These are phyloP conservation scores for Homarus americanus DNA, from an alignment of 1,140 invertebrate species.

Conservation along the genomic window DNA sequence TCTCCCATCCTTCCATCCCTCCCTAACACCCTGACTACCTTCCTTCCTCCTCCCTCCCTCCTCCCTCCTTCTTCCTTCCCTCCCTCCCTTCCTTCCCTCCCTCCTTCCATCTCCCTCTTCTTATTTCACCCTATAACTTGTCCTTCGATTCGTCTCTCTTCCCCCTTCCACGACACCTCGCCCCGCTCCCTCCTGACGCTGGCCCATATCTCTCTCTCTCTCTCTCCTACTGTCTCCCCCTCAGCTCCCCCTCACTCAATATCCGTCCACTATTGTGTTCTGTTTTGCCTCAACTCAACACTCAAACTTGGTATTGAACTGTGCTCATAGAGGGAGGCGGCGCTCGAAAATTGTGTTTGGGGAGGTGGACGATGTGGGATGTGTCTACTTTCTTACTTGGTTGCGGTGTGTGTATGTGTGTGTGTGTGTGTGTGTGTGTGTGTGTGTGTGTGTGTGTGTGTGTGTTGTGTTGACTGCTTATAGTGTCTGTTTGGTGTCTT, in stretches of 20 bases:
- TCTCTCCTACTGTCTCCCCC: not conserved
- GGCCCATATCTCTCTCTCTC: conserved; percentile 1
- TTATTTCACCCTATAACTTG: not conserved
- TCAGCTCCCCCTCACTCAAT: not conserved
- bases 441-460: not conserved
- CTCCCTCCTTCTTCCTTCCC: too few relatives aligned
- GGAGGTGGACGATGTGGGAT: too few relatives aligned
- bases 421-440: not conserved
- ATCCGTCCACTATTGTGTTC: not conserved
- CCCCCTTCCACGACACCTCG: not conserved
- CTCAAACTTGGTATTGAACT: too few relatives aligned
- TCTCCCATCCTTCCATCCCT: too few relatives aligned
- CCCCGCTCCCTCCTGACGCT: not conserved
- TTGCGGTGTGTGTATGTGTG: too few relatives aligned
- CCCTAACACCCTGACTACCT: too few relatives aligned
- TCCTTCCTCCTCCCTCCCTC: too few relatives aligned
- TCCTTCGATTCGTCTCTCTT: not conserved
- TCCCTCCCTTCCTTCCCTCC: not conserved
- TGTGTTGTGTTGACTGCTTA: not conserved
- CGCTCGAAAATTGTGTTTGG: too few relatives aligned
- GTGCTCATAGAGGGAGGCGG: too few relatives aligned
- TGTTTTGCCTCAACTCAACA: too few relatives aligned
- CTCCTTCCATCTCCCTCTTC: not conserved
- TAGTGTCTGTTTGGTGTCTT: not conserved
- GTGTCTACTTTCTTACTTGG: too few relatives aligned